Conservation (phyloP, 2,888 invertebrate species). For the Rugalucina vietnamica region DNA sequence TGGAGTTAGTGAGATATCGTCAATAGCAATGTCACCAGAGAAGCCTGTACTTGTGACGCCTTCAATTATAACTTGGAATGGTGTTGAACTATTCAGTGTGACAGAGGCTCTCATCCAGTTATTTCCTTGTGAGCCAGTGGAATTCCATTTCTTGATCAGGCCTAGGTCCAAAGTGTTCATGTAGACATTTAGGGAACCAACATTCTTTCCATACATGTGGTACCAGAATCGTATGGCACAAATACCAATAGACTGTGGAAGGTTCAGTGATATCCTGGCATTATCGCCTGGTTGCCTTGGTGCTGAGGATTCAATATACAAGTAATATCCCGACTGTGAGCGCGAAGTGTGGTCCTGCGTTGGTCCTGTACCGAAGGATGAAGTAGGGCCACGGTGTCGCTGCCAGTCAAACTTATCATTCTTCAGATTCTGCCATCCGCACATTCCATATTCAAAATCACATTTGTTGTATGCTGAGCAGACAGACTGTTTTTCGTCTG, state of each 20-base stretch:
- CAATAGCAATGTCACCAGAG: conserved; percentile 78
- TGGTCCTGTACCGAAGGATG: conserved; percentile 72
- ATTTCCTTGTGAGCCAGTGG: conserved; percentile 64
- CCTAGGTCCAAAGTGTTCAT: conserved; percentile 59
- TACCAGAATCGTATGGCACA: conserved; percentile 80
- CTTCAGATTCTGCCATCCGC: conserved; percentile 74
- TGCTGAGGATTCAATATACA: conserved; percentile 73
- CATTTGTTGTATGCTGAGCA: conserved; percentile 73
- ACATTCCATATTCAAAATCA: conserved; percentile 79
- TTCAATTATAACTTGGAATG: conserved; percentile 76
- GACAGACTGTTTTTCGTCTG: conserved; percentile 64
- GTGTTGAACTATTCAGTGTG: conserved; percentile 51
- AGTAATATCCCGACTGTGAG: conserved; percentile 69
- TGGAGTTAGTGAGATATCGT: conserved; percentile 80
- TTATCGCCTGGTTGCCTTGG: conserved; percentile 64
- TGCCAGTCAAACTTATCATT: conserved; percentile 76
- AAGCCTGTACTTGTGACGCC: conserved; percentile 76
- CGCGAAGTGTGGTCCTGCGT: conserved; percentile 75
- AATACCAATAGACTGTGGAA: conserved; percentile 62
- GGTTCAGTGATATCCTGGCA: conserved; percentile 64
- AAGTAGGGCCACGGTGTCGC: conserved; percentile 66
- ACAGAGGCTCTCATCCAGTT: conserved; percentile 66
- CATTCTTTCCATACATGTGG: conserved; percentile 78
- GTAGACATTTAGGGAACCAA: conserved; percentile 70
- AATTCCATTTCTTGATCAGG: conserved; percentile 47